Evolutionary conservation across 2,797 vertebrate genomes (phyloP).

Genomic region (Oreortyx pictus): DNA sequence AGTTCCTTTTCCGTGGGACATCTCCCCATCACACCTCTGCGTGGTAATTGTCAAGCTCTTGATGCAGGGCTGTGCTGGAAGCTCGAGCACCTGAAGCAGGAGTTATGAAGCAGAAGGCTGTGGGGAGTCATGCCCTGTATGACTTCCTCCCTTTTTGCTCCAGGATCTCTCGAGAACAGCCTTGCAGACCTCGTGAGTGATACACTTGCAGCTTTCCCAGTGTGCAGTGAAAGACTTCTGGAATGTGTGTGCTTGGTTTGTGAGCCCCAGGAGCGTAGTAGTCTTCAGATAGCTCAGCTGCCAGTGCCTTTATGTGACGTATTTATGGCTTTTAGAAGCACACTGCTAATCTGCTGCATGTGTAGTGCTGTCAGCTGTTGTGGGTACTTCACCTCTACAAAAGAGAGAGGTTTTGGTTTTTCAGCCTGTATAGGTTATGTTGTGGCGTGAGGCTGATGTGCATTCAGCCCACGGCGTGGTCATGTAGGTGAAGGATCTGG

Average conservation of each 20-base stretch:
- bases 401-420: too few relatives aligned
- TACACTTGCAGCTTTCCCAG: background rate
- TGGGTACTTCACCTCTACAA: background rate
- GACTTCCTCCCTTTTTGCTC: background rate
- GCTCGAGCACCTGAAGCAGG: background rate
- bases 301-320: background rate
- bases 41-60: background rate
- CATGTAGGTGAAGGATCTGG: background rate
- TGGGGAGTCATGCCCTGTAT: background rate
- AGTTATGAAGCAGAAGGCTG: background rate
- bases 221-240: background rate
- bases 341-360: fast-evolving
- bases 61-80: background rate
- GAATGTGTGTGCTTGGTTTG: background rate
- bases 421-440: fast-evolving
- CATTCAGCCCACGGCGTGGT: background rate
- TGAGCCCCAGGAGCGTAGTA: background rate
- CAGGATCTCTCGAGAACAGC: background rate
- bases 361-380: background rate
- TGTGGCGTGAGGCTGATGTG: background rate
- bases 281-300: background rate
- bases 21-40: background rate
- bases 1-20: background rate
- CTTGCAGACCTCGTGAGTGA: background rate
- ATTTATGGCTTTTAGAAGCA: background rate